Evolutionary conservation across 2,113 vertebrate genomes (phyloP).

Genomic region (Aphelocoma coerulescens): DNA sequence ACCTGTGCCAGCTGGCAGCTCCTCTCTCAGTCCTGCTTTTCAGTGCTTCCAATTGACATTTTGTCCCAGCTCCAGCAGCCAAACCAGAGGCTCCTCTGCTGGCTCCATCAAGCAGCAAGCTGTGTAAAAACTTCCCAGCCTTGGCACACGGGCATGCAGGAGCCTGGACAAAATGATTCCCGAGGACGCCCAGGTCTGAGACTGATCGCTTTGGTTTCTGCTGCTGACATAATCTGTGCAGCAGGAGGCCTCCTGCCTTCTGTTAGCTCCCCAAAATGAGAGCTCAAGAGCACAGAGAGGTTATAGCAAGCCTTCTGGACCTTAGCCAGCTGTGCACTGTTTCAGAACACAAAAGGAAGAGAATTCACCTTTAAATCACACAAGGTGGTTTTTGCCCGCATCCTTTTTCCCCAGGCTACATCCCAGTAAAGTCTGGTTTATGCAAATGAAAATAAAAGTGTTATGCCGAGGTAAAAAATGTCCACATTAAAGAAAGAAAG

Average conservation of each 20-base stretch:
- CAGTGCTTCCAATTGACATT: neutral
- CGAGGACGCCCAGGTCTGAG: neutral
- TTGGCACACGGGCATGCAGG: neutral
- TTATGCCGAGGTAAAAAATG: neutral
- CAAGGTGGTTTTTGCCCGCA: neutral
- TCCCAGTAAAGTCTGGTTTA: neutral
- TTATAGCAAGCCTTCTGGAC: neutral
- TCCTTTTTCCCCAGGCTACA: neutral
- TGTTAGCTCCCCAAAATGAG: neutral
- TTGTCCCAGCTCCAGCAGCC: slow-evolving; percentile 35
- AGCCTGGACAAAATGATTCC: neutral
- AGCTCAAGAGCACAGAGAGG: slow-evolving; percentile 15
- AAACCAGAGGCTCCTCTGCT: slow-evolving; percentile 4
- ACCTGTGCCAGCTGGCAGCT: slow-evolving; percentile 46
- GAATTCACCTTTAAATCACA: neutral
- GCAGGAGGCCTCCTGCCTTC: slow-evolving; percentile 36
- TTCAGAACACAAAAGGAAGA: neutral
- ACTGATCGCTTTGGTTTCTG: slow-evolving; percentile 6
- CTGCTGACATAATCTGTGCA: slow-evolving; percentile 1
- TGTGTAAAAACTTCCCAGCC: neutral
- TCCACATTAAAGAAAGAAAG: neutral
- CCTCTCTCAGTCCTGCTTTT: neutral
- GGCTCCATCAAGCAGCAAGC: neutral
- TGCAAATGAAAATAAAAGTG: neutral
- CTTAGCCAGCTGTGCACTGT: neutral